A percentile compares a stretch with the other conserved stretches of the same genome.
phyloP scores from a whole-genome alignment of 2,113 vertebrate species.

The Erythrocebus patas region DNA sequence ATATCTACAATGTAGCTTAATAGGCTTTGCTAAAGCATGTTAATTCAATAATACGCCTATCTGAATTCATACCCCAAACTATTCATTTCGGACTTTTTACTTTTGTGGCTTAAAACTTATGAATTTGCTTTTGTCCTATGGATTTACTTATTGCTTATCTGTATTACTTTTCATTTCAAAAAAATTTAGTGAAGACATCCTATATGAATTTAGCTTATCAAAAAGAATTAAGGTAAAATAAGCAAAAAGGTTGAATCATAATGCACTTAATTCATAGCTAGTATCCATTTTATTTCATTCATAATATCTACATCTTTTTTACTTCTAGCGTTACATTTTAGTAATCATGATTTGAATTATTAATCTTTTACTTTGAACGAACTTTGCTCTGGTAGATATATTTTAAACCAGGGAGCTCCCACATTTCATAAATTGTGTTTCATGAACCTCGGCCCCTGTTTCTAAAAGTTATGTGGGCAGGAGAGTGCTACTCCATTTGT shows the following conservation, averaged over 20 bases:
- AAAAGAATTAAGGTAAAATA: background rate
- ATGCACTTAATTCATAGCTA: background rate
- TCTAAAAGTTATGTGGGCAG: background rate
- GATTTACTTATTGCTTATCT: background rate
- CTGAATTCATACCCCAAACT: background rate
- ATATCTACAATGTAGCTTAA: background rate
- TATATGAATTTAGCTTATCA: background rate
- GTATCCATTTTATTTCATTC: background rate
- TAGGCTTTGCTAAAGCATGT: background rate
- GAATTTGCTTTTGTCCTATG: background rate
- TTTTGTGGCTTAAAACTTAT: background rate
- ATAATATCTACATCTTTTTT: background rate
- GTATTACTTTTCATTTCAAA: background rate
- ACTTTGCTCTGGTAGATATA: background rate
- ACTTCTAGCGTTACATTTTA: background rate
- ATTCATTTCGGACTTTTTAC: background rate
- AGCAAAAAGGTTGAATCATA: background rate
- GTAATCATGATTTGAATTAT: background rate
- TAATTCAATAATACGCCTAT: background rate
- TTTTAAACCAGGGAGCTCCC: background rate
- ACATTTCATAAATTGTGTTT: background rate
- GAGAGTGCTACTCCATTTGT: background rate
- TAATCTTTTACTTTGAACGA: background rate
- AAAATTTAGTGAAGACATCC: background rate
- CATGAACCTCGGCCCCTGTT: background rate